Evolutionary conservation across 2,797 vertebrate species (phyloP), one percentile per base, ranked within the genome.

Genomic region (Echiichthys vipera): DNA sequence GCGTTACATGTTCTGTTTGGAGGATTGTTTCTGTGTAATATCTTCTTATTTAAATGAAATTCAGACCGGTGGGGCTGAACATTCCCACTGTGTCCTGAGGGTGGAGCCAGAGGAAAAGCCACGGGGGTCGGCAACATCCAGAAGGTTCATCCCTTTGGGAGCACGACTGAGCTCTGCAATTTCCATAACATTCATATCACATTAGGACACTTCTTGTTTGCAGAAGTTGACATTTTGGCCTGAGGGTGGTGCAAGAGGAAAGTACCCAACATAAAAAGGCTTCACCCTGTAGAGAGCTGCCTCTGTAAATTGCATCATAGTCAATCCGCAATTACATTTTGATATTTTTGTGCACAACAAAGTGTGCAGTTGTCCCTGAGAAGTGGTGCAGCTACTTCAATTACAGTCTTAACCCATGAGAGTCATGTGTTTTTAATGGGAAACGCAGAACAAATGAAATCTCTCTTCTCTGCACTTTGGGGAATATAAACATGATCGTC

Each of bases 31-130:
- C 11, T 36, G 34, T 36, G 34, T 14, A 36, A 5, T 14, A 36
- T 36, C 34, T n/a, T n/a, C n/a, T n/a, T n/a, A n/a, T n/a, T n/a
- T n/a, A 14, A 36, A 36, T 7, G 8, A 30, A 36, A 14, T 51
- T 24, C 34, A 29, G 11, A 36, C 5, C 5, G n/a, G 5, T 39
- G 42, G 22, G 29, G 24, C 47, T 27, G 62, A 2, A 5, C 2
- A 1, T 42, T 4, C 7, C 1, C 1, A 11, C n/a, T 46, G 42
- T 8, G 15, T 80, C 77, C 81, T 63, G 42, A 36, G 6, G 62
- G 50, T 1, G 69, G 69, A 42, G 40, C 70, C 62, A 58, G 34
- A 70, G 49, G 40, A 54, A 0, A 49, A 55, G 30, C 30, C 20
- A 53, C 22, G 7, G 3, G n/a, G 2, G 8, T 20, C 7, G 4